phyloP scores from a whole-genome alignment of 1,140 invertebrate species.

The Bombus cullumanus region DNA sequence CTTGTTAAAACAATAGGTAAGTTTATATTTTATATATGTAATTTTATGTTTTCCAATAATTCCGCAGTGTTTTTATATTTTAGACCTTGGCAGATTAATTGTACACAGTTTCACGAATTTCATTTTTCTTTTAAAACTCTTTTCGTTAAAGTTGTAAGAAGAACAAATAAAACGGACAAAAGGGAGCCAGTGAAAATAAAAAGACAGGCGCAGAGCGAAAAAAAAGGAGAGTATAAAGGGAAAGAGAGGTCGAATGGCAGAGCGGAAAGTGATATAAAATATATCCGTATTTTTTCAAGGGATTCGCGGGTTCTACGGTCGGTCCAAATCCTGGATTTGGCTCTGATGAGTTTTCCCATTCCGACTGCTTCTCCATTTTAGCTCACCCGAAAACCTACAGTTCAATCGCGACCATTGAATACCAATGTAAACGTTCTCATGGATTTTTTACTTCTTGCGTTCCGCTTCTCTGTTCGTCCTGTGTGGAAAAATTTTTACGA shows the following conservation, averaged over 20 bases:
- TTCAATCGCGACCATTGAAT: slow-evolving; percentile 76
- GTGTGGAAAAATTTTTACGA: slow-evolving; percentile 42
- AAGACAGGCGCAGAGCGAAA: background rate
- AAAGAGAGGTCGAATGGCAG: slow-evolving; percentile 43
- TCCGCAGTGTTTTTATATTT: too few species aligned
- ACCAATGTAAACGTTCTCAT: slow-evolving; percentile 74
- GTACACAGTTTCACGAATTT: too few species aligned
- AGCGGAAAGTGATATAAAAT: slow-evolving; percentile 73
- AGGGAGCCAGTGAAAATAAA: background rate
- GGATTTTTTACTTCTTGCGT: slow-evolving; percentile 55
- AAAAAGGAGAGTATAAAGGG: background rate
- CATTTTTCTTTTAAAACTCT: too few species aligned
- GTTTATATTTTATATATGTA: too few species aligned
- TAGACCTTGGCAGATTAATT: too few species aligned
- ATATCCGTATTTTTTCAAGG: slow-evolving; percentile 76
- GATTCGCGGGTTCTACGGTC: slow-evolving; percentile 58
- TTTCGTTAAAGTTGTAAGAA: background rate
- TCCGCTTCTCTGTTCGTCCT: slow-evolving; percentile 39
- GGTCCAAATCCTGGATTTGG: slow-evolving; percentile 72
- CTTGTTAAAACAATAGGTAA: too few species aligned
- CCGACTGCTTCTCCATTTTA: slow-evolving; percentile 53
- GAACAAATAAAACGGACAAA: background rate
- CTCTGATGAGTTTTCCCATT: slow-evolving; percentile 75
- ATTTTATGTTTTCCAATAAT: too few species aligned
- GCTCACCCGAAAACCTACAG: slow-evolving; percentile 66